Conservation (phyloP, 2,888 invertebrate genomes). For the Lymantria monacha region DNA sequence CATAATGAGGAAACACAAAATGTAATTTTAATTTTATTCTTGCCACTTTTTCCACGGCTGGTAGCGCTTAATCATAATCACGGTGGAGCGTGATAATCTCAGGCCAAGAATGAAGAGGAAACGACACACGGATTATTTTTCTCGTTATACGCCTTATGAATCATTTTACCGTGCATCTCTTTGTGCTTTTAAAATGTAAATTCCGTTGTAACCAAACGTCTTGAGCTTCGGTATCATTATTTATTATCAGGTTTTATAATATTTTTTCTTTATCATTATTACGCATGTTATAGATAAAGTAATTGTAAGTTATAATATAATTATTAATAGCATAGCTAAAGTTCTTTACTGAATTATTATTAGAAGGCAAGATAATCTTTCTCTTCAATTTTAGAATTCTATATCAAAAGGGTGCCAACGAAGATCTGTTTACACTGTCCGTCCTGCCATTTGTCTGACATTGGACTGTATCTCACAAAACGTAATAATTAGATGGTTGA, state of each 20-base stretch:
- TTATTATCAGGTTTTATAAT: not conserved
- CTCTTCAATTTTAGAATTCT: too few species aligned
- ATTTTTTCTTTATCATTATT: too few species aligned
- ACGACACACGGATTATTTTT: conserved; percentile 54
- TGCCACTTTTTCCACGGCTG: conserved; percentile 50
- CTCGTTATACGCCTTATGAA: conserved; percentile 50
- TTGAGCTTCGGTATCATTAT: not conserved
- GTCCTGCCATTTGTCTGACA: too few species aligned
- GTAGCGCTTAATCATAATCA: conserved; percentile 69
- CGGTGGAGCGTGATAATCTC: conserved; percentile 61
- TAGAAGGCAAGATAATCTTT: too few species aligned
- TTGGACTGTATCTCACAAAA: too few species aligned
- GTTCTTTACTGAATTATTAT: too few species aligned
- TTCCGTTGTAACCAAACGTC: not conserved
- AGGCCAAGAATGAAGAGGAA: conserved; percentile 54
- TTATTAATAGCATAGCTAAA: too few species aligned
- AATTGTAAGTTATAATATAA: too few species aligned
- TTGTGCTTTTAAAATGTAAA: conserved; percentile 9
- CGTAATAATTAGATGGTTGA: too few species aligned
- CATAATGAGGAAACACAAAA: conserved; percentile 53
- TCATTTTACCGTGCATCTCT: conserved; percentile 39
- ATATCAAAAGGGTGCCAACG: too few species aligned
- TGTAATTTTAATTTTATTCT: conserved; percentile 66
- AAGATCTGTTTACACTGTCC: too few species aligned
- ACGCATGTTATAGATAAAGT: too few species aligned